These are phyloP conservation scores for Hemicrepidius hirtus DNA, from an alignment of 2,888 invertebrate genomes.

Conservation along the genomic window DNA sequence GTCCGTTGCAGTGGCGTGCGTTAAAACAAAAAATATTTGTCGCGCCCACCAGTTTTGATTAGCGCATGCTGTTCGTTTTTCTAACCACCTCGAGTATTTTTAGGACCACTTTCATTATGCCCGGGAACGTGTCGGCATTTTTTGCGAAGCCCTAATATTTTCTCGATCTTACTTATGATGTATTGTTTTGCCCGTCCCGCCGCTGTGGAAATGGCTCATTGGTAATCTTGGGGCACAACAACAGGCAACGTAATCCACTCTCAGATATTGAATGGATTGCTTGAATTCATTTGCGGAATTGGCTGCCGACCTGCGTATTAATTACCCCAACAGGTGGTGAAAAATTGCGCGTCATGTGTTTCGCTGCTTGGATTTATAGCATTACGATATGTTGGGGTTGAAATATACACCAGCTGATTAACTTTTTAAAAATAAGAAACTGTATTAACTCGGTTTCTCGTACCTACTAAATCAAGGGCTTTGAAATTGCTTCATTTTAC, in stretches of 20 bases:
- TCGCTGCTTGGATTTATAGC: constrained; percentile 21
- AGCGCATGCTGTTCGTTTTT: constrained; percentile 17
- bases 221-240: constrained; percentile 53
- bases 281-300: constrained; percentile 62
- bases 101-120: constrained; percentile 21
- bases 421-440: constrained; percentile 8
- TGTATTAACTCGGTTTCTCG: neutral
- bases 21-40: constrained; percentile 31
- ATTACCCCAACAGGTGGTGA: constrained; percentile 61
- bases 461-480: neutral
- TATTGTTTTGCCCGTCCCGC: constrained; percentile 27
- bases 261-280: constrained; percentile 61
- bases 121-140: constrained; percentile 10
- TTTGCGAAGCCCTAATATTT: constrained; percentile 20
- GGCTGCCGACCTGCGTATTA: constrained; percentile 59
- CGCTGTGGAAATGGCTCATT: constrained; percentile 45
- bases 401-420: constrained; percentile 21
- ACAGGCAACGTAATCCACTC: constrained; percentile 54
- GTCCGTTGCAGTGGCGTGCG: constrained; percentile 42
- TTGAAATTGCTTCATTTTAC: constrained; percentile 17
- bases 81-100: constrained; percentile 15
- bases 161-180: constrained; percentile 20
- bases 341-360: constrained; percentile 51
- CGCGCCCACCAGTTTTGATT: constrained; percentile 22
- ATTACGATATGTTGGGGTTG: constrained; percentile 14